phyloP scores from a whole-genome alignment of 2,888 invertebrate species.

The Latrodectus elegans region DNA sequence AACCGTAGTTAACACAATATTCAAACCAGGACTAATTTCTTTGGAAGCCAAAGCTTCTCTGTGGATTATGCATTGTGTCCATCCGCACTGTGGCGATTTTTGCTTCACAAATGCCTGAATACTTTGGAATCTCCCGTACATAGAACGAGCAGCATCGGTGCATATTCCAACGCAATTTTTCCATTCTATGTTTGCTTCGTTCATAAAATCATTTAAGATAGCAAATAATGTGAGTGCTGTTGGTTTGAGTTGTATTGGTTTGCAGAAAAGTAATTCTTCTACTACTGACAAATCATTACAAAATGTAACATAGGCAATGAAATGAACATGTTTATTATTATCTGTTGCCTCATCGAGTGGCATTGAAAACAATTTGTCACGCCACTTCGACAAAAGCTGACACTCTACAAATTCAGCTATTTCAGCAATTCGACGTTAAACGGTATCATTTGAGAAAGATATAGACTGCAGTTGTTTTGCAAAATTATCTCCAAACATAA shows the following conservation, averaged over 20 bases:
- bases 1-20: too few relatives aligned
- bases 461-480: slow-evolving; percentile 1
- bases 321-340: slow-evolving; percentile 37
- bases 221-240: slow-evolving; percentile 33
- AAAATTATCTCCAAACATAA: slow-evolving; percentile 43
- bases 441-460: slow-evolving; percentile 52
- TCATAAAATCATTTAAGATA: slow-evolving; percentile 38
- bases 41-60: too few relatives aligned
- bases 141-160: too few relatives aligned
- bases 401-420: slow-evolving; percentile 56
- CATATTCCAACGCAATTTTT: slow-evolving; percentile 58
- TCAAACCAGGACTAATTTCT: too few relatives aligned
- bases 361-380: slow-evolving; percentile 44
- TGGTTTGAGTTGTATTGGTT: slow-evolving; percentile 34
- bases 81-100: too few relatives aligned
- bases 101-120: too few relatives aligned
- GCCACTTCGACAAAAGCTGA: slow-evolving; percentile 50
- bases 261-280: slow-evolving; percentile 40
- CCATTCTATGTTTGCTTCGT: slow-evolving; percentile 45
- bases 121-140: too few relatives aligned
- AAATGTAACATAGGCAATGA: slow-evolving; percentile 38
- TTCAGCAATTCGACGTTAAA: slow-evolving; percentile 48
- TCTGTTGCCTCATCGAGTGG: slow-evolving; percentile 22
- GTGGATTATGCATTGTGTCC: too few relatives aligned
- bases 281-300: slow-evolving; percentile 38